Percentiles rank a stretch among this genome's conserved stretches.
Conservation (phyloP, 2,888 invertebrate species). For the Amiota mariae region DNA sequence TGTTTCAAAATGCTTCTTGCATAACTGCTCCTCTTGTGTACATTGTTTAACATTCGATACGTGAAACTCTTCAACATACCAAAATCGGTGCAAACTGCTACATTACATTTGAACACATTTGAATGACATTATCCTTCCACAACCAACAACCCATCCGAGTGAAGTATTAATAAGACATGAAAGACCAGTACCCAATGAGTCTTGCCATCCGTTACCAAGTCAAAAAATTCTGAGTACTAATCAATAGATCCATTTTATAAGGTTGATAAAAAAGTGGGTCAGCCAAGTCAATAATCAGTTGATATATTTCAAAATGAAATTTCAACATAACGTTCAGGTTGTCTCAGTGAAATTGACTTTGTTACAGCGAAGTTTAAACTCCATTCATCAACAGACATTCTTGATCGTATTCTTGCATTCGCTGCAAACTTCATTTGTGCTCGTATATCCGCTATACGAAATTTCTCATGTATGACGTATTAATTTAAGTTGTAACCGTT, state of each 20-base stretch:
- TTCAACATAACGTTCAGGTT: not conserved
- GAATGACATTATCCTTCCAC: not conserved
- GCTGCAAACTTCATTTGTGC: not conserved
- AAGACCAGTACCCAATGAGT: not conserved
- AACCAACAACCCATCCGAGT: constrained; percentile 30
- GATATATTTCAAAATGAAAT: constrained; percentile 1
- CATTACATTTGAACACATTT: not conserved
- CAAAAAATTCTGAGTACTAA: constrained; percentile 25
- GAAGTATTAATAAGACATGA: constrained; percentile 22
- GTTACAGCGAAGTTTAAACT: constrained; percentile 12
- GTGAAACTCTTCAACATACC: constrained; percentile 31
- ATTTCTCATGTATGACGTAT: not conserved
- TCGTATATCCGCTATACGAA: not conserved
- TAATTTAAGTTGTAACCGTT: constrained; percentile 20
- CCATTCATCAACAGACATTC: not conserved
- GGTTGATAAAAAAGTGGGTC: constrained; percentile 32
- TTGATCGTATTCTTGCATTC: not conserved
- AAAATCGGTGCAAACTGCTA: constrained; percentile 23
- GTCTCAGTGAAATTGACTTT: constrained; percentile 17
- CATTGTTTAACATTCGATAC: not conserved
- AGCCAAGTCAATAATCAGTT: constrained; percentile 17
- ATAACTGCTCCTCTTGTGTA: not conserved
- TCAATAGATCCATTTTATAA: constrained; percentile 19
- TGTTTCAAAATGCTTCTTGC: not conserved
- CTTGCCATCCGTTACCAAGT: constrained; percentile 2